Evolutionary conservation across 2,797 vertebrate species (phyloP), one percentile per base, ranked within the genome.

Genomic region (Stomatorhinus walkeri): DNA sequence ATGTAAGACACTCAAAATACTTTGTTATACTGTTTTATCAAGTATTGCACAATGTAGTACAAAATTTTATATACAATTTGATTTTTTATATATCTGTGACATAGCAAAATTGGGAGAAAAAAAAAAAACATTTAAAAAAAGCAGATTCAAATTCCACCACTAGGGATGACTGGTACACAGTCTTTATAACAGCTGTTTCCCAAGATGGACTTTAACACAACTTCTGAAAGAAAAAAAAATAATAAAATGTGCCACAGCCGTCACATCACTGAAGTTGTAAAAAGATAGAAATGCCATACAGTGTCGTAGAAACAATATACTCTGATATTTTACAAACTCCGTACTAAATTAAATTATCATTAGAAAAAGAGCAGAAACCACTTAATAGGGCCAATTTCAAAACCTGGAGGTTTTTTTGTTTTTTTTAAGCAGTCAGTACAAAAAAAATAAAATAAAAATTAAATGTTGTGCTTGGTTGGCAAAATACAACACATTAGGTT

Each of bases 1-100:
- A 98, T 97, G 96, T 98, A 98, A 99, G 98, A 99, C 98, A 98
- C 98, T 97, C 97, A 96, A 97, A 98, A 98, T 98, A 99, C 98
- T 98, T 97, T 96, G 95, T 98, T 98, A 98, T 98, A 98, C 97
- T 96, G 94, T 98, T 96, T 96, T 98, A 95, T 95, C 95, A 96
- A 96, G 95, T 96, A 96, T 96, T 96, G 95, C 96, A 96, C 96
- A 94, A 96, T 96, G 95, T 95, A 94, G 95, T 96, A 96, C 95
- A 96, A 96, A 96, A 87, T 96, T 98, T 98, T 98, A 98, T 98
- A 98, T 98, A 99, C 97, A 97, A 98, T 98, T 97, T 98, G 97
- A 98, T 98, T 98, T 98, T 97, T 6, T 14, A 36, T 72, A 98
- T 97, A 95, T 98, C 97, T 97, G 97, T 98, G 97, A 76, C 14